Evolutionary conservation across 2,888 invertebrate genomes (phyloP).

Genomic region (Agrotis exclamationis): DNA sequence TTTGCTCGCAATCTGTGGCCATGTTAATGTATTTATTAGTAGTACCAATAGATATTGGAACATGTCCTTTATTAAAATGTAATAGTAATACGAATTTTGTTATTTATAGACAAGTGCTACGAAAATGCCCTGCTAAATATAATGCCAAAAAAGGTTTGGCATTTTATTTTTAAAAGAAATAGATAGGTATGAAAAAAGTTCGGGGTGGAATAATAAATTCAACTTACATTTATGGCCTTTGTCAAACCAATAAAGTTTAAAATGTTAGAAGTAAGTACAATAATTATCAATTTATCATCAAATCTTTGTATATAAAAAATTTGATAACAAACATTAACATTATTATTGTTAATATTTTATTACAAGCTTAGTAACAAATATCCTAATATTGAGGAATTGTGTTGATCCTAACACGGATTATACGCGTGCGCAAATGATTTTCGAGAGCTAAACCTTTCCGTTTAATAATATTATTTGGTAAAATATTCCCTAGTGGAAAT

Average conservation of each 20-base stretch:
- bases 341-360: conserved; percentile 16
- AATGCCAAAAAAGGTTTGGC: neutral
- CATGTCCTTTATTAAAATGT: neutral
- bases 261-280: too few relatives aligned
- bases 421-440: conserved; percentile 28
- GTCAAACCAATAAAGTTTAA: neutral
- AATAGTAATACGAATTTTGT: neutral
- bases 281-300: too few relatives aligned
- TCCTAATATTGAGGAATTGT: conserved; percentile 24
- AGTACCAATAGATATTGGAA: neutral
- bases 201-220: neutral
- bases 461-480: conserved; percentile 28
- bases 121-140: neutral
- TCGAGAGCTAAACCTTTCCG: conserved; percentile 21
- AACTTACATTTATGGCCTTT: neutral
- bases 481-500: conserved; percentile 14
- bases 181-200: neutral
- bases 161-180: neutral
- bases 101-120: neutral
- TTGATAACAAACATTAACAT: neutral
- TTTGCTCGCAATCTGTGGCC: neutral
- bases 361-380: conserved; percentile 2
- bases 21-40: too few relatives aligned
- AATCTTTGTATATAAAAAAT: too few relatives aligned
- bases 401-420: conserved; percentile 49